Evolutionary conservation across 2,113 vertebrate genomes (phyloP).

Genomic region (Tragelaphus imberbis): DNA sequence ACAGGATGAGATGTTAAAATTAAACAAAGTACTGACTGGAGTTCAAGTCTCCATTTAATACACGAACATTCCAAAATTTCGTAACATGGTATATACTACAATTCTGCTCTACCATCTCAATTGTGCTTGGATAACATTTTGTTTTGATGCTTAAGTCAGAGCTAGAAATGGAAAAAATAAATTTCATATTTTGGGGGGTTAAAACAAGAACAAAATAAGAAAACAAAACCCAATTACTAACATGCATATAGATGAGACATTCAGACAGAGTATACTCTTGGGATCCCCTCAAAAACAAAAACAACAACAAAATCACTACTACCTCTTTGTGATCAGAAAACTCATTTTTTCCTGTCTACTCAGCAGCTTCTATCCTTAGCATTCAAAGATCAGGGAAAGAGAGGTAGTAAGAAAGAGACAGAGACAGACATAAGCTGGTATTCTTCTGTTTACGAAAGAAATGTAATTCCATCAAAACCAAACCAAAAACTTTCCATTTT

Average conservation of each 20-base stretch:
- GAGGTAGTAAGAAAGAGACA: not conserved
- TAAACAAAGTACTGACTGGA: conserved; percentile 14
- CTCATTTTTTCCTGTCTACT: not conserved
- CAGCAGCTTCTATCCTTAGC: not conserved
- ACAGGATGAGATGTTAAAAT: conserved; percentile 47
- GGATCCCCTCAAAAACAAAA: not conserved
- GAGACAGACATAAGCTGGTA: not conserved
- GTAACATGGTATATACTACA: not conserved
- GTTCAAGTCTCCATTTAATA: conserved; percentile 45
- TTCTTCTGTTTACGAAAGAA: not conserved
- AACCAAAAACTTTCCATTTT: conserved; percentile 36
- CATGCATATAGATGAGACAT: not conserved
- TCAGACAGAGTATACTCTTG: not conserved
- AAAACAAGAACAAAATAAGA: conserved; percentile 22
- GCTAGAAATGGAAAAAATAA: not conserved
- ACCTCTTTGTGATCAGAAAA: conserved; percentile 2
- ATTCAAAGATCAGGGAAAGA: not conserved
- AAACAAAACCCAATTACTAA: conserved; percentile 4
- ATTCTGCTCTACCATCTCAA: not conserved
- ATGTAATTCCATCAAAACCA: not conserved
- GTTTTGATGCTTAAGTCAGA: conserved; percentile 1
- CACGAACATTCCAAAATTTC: conserved; percentile 37
- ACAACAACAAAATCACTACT: not conserved
- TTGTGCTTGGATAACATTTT: not conserved
- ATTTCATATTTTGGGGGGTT: not conserved